Evolutionary conservation across 1,140 invertebrate genomes (phyloP).

Genomic region (Pemphigus obesinymphae): DNA sequence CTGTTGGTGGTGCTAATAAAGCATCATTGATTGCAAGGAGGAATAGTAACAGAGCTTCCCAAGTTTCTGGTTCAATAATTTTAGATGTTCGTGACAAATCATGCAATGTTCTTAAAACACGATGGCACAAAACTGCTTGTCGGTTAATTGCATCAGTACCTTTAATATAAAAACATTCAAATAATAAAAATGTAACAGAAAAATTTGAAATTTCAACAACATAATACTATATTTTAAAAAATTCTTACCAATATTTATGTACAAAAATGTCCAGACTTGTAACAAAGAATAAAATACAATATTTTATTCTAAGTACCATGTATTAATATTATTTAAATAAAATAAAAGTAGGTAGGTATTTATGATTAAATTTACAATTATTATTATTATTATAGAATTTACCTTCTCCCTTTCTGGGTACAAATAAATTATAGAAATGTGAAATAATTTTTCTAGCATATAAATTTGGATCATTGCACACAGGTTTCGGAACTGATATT

Average conservation of each 20-base stretch:
- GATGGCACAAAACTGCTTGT: constrained; percentile 91
- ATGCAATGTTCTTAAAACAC: constrained; percentile 84
- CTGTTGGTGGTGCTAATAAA: constrained; percentile 81
- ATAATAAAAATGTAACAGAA: background rate
- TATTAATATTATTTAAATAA: background rate
- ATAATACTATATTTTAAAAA: background rate
- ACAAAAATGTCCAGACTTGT: constrained; percentile 82
- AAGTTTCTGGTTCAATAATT: constrained; percentile 77
- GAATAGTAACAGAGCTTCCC: constrained; percentile 84
- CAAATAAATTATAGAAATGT: constrained; percentile 92
- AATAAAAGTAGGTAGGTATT: too few relatives aligned
- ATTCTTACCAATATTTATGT: constrained; percentile 59
- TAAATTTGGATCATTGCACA: constrained; percentile 82
- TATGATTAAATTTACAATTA: background rate
- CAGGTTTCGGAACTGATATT: constrained; percentile 75
- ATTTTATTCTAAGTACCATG: constrained; percentile 2
- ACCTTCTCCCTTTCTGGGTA: constrained; percentile 89
- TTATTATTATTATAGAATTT: constrained; percentile 49
- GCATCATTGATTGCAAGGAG: constrained; percentile 89
- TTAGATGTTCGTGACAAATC: constrained; percentile 76
- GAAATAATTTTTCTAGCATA: constrained; percentile 88
- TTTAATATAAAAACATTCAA: constrained; percentile 49
- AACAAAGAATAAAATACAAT: constrained; percentile 51
- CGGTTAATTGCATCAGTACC: constrained; percentile 83
- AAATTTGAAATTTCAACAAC: background rate